Conservation (phyloP, 2,113 vertebrate genomes). For the Rostratula benghalensis region DNA sequence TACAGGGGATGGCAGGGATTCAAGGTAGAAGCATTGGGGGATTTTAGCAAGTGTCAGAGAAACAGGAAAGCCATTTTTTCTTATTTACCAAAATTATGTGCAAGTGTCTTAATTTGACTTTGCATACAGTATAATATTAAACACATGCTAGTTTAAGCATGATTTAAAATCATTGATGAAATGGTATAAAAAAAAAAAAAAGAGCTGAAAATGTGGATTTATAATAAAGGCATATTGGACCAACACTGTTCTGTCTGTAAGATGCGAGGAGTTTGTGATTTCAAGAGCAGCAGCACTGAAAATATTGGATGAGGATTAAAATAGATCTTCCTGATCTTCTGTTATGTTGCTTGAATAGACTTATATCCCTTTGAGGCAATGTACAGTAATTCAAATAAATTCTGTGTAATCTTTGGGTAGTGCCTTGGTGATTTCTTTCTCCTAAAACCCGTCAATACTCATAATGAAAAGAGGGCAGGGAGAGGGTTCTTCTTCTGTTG, state of each 20-base stretch:
- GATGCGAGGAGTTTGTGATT: not conserved
- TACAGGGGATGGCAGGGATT: not conserved
- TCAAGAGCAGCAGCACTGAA: not conserved
- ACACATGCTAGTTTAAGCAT: not conserved
- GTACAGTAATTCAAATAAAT: not conserved
- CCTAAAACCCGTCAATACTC: not conserved
- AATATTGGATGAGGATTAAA: conserved; percentile 22
- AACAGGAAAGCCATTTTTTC: not conserved
- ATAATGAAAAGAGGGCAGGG: not conserved
- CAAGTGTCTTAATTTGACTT: not conserved
- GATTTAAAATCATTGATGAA: not conserved
- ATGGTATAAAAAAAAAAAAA: not conserved
- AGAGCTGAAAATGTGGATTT: not conserved
- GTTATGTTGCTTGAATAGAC: not conserved
- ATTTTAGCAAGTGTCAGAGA: not conserved
- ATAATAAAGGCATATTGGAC: not conserved
- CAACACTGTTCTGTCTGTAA: not conserved
- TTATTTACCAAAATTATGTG: not conserved
- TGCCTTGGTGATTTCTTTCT: not conserved
- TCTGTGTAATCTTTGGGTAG: not conserved
- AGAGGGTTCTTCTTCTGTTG: not conserved
- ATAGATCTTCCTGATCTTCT: conserved; percentile 1
- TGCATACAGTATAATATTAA: not conserved
- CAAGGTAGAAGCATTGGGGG: not conserved
- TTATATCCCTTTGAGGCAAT: not conserved